Evolutionary conservation across 2,888 invertebrate genomes (phyloP).

Genomic region (Lumbricus terrestris): DNA sequence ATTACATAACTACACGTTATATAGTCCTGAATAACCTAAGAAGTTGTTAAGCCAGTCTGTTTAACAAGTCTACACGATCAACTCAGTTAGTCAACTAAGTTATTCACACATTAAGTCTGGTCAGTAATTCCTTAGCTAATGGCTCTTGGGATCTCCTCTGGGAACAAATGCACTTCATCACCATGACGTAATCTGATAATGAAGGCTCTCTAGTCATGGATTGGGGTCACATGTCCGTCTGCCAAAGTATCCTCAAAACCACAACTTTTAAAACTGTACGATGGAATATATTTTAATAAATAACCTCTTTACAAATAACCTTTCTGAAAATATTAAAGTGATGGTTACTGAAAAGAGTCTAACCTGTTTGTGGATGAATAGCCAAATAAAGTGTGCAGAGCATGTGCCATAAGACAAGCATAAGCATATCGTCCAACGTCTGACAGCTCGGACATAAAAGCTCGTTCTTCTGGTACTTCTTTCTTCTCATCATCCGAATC

Average conservation of each 20-base stretch:
- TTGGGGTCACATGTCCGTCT: background rate
- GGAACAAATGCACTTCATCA: too few species aligned
- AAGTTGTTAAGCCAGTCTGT: too few species aligned
- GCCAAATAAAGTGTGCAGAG: constrained; percentile 14
- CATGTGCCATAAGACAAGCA: background rate
- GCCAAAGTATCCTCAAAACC: background rate
- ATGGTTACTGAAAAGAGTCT: background rate
- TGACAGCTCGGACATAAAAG: background rate
- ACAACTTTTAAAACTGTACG: background rate
- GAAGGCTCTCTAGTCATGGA: background rate
- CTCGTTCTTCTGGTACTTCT: background rate
- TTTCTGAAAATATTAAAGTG: background rate
- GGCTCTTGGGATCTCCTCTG: too few species aligned
- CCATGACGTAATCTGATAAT: background rate
- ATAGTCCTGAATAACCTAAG: too few species aligned
- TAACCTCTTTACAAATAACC: background rate
- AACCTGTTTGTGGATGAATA: background rate
- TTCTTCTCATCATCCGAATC: background rate
- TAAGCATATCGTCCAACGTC: constrained; percentile 25
- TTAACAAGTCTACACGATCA: too few species aligned
- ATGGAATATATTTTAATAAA: background rate
- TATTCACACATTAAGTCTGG: too few species aligned
- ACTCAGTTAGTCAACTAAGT: too few species aligned
- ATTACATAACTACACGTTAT: too few species aligned
- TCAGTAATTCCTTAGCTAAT: too few species aligned